Conservation (phyloP, 2,797 vertebrate genomes). For the Argyrosomus regius region DNA sequence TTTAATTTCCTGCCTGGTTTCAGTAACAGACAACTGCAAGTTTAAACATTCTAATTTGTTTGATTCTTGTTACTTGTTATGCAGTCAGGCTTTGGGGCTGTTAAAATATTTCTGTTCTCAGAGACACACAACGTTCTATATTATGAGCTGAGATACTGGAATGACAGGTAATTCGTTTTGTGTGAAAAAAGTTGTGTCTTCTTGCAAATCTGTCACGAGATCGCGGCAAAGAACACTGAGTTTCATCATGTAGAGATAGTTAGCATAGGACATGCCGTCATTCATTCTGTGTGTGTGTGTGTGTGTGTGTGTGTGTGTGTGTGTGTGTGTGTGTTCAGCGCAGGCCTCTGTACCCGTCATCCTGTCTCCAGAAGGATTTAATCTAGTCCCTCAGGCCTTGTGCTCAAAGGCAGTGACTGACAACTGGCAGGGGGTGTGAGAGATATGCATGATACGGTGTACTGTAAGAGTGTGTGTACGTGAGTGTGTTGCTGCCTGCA, state of each 20-base stretch:
- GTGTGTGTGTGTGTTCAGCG: slow-evolving; percentile 30
- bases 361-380: slow-evolving; percentile 87
- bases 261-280: slow-evolving; percentile 60
- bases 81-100: slow-evolving; percentile 30
- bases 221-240: slow-evolving; percentile 37
- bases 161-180: slow-evolving; percentile 41
- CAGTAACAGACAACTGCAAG: slow-evolving; percentile 48
- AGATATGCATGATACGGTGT: slow-evolving; percentile 67
- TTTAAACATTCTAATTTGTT: slow-evolving; percentile 54
- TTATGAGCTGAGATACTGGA: slow-evolving; percentile 21
- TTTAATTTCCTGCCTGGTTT: slow-evolving; percentile 71
- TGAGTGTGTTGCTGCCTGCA: slow-evolving; percentile 13
- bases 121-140: slow-evolving; percentile 14
- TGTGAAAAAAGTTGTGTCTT: slow-evolving; percentile 34
- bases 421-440: slow-evolving; percentile 82
- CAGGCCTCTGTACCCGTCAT: slow-evolving; percentile 75
- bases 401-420: slow-evolving; percentile 84
- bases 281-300: slow-evolving; percentile 38
- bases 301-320: slow-evolving; percentile 36
- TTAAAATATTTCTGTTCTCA: slow-evolving; percentile 22
- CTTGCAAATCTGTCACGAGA: slow-evolving; percentile 45
- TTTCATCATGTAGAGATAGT: slow-evolving; percentile 61
- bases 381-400: slow-evolving; percentile 81
- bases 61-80: slow-evolving; percentile 29
- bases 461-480: slow-evolving; percentile 40